These are phyloP conservation scores for Apis dorsata DNA, from an alignment of 1,140 invertebrate genomes.

Conservation along the genomic window DNA sequence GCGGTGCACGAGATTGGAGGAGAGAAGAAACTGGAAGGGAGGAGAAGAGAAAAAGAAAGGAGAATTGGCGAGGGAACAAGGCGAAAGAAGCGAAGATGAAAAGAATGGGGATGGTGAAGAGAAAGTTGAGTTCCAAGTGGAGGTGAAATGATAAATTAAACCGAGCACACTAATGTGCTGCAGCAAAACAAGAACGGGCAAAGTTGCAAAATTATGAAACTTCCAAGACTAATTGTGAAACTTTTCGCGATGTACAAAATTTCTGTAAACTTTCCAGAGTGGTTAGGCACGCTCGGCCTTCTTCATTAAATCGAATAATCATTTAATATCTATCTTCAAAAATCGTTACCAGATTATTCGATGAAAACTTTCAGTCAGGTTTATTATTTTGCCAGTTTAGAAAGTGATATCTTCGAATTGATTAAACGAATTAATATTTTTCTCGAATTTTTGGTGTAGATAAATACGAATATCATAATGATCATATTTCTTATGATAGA, in stretches of 20 bases:
- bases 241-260: conserved; percentile 73
- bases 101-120: not conserved
- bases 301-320: conserved; percentile 28
- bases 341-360: not conserved
- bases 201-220: conserved; percentile 76
- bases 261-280: conserved; percentile 47
- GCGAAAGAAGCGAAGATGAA: not conserved
- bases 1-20: conserved; percentile 12
- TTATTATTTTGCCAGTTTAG: not conserved
- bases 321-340: not conserved
- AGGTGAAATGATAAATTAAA: conserved; percentile 74
- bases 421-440: not conserved
- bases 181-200: conserved; percentile 72
- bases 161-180: conserved; percentile 60
- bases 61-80: conserved; percentile 8
- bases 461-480: too few relatives aligned
- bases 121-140: conserved; percentile 18
- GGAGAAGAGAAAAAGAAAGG: not conserved
- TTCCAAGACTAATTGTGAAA: conserved; percentile 78
- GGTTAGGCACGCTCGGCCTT: conserved; percentile 26
- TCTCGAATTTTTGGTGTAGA: too few relatives aligned
- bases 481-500: too few relatives aligned
- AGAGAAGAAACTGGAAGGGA: not conserved
- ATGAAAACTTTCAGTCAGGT: not conserved
- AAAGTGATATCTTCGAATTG: not conserved